Evolutionary conservation across 2,113 vertebrate genomes (phyloP).

Genomic region (Alligator sinensis): DNA sequence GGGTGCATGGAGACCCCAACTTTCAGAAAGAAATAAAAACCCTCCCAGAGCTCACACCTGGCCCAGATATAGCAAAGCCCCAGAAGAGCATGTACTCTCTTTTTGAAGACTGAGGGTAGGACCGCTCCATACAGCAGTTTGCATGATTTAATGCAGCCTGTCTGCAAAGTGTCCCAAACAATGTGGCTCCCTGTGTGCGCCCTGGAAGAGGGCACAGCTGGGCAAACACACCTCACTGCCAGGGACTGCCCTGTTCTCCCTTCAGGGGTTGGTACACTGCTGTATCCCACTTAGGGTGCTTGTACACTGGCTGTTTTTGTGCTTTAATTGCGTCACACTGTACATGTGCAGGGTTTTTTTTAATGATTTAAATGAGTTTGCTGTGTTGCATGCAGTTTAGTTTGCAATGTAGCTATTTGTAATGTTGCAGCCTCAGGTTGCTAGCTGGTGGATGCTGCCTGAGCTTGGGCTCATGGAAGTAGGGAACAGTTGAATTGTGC

Average conservation of each 20-base stretch:
- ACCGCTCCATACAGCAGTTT: background rate
- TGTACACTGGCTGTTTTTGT: too few relatives aligned
- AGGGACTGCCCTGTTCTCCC: background rate
- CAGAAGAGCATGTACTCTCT: background rate
- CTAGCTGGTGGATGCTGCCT: too few relatives aligned
- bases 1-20: background rate
- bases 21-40: background rate
- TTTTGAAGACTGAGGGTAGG: background rate
- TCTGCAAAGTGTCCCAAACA: background rate
- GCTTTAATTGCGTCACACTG: too few relatives aligned
- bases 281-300: background rate
- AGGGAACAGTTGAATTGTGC: too few relatives aligned
- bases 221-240: background rate
- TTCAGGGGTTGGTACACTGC: background rate
- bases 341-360: too few relatives aligned
- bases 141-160: background rate
- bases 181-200: background rate
- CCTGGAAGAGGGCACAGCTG: accelerated
- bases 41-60: background rate
- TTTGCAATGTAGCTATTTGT: too few relatives aligned
- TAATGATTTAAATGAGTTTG: too few relatives aligned
- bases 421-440: too few relatives aligned
- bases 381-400: too few relatives aligned
- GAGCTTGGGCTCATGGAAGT: too few relatives aligned
- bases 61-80: background rate